Evolutionary conservation across 2,797 vertebrate species (phyloP), one percentile per base, ranked within the genome.

Genomic region (Coendou prehensilis): DNA sequence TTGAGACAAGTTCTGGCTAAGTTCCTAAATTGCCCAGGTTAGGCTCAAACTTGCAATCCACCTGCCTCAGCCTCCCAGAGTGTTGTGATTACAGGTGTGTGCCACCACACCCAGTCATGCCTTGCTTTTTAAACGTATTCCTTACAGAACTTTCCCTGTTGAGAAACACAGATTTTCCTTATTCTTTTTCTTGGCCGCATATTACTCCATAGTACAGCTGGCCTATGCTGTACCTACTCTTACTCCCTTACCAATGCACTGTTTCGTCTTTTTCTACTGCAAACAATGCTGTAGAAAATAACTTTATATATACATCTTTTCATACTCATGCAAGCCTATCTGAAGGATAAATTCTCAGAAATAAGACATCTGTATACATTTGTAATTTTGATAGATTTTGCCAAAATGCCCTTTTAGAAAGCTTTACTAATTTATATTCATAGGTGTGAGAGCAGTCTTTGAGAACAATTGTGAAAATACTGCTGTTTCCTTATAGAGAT

Each of bases 371-470:
- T 63, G 61, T 71, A 37, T 47, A 13, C 41, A 89, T 82, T 93
- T 79, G 61, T 91, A 56, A 88, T 94, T 91, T 93, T 81, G 91
- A 87, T 69, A 87, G 78, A 61, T 84, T 96, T 64, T 85, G 47
- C 54, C 75, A 93, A 91, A 90, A 91, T 91, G 86, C 50, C n/a
- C 82, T 92, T 95, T 82, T 52, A 41, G 71, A 67, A 67, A 89
- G 52, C 41, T 76, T 56, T 87, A 75, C 52, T 71, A 76, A 80
- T 81, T 89, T 87, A 45, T 93, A 56, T 76, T 94, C 20, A 45
- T 26, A 33, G 1, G 3, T 69, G 9, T n/a, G 22, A 95, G 63
- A 87, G 84, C 18, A 26, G 2, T 79, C 76, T 85, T 18, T 57
- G 86, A 76, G 45, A 37, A 23, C 28, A 59, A 23, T 6, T 79